Evolutionary conservation across 2,888 invertebrate species (phyloP).

Genomic region (Euproctis similis): DNA sequence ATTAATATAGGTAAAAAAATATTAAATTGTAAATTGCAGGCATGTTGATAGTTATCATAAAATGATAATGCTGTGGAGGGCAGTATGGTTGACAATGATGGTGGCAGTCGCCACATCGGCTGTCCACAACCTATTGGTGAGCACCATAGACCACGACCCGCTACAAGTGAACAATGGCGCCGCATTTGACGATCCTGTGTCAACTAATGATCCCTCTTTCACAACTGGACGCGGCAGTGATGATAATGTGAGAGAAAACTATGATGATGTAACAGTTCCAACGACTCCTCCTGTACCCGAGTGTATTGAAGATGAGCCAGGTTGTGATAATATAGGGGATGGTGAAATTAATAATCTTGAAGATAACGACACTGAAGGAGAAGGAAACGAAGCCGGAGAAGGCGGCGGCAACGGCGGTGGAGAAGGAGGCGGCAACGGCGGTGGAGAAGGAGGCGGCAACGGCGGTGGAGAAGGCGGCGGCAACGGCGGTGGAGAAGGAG

Average conservation of each 20-base stretch:
- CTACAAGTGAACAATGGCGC: not conserved
- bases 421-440: too few species aligned
- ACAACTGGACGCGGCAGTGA: too few species aligned
- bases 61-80: slow-evolving; percentile 29
- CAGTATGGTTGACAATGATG: slow-evolving; percentile 18
- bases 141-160: not conserved
- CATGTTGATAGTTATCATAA: slow-evolving; percentile 5
- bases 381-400: not conserved
- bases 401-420: too few species aligned
- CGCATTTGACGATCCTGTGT: not conserved
- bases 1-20: not conserved
- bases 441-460: too few species aligned
- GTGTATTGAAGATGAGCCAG: not conserved
- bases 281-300: not conserved
- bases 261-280: not conserved
- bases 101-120: slow-evolving; percentile 12
- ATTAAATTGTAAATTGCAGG: slow-evolving; percentile 14
- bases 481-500: too few species aligned
- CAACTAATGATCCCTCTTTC: not conserved
- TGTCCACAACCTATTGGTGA: slow-evolving; percentile 4
- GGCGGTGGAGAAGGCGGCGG: not conserved
- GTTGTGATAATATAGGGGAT: not conserved
- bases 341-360: too few species aligned
- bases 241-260: not conserved
- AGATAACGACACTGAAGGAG: not conserved